A percentile compares a stretch with the other conserved stretches of the same genome.
These are phyloP conservation scores for Pelodytes ibericus DNA, from an alignment of 2,797 vertebrate species.

Conservation along the genomic window DNA sequence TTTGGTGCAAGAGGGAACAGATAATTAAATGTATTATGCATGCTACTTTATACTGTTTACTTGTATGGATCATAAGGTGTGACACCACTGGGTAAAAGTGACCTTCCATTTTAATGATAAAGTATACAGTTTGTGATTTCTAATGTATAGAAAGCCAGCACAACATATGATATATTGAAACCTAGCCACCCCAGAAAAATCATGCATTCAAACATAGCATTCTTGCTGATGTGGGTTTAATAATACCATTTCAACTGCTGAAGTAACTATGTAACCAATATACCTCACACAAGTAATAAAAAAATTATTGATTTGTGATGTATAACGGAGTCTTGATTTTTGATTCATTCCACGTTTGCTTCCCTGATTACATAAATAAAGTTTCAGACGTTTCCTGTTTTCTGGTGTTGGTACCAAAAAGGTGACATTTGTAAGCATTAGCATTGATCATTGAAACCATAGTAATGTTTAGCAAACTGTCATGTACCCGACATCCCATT, in stretches of 20 bases:
- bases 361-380: not conserved
- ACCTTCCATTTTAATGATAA: not conserved
- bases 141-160: not conserved
- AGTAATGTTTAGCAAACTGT: not conserved
- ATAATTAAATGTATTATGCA: too few species aligned
- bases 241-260: not conserved
- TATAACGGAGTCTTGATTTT: not conserved
- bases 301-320: too few species aligned
- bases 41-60: too few species aligned
- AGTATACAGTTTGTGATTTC: not conserved
- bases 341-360: not conserved
- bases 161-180: not conserved
- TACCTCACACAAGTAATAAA: not conserved
- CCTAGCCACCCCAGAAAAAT: not conserved
- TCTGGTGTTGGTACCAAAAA: not conserved
- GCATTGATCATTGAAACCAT: not conserved
- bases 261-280: not conserved
- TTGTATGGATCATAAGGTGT: too few species aligned
- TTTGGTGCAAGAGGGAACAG: too few species aligned
- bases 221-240: not conserved
- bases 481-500: not conserved
- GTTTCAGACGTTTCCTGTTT: not conserved
- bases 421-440: not conserved
- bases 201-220: conserved; percentile 4
- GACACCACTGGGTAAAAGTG: too few species aligned